These are phyloP conservation scores for Cavia porcellus DNA, from an alignment of 2,113 vertebrate genomes.

Conservation along the genomic window DNA sequence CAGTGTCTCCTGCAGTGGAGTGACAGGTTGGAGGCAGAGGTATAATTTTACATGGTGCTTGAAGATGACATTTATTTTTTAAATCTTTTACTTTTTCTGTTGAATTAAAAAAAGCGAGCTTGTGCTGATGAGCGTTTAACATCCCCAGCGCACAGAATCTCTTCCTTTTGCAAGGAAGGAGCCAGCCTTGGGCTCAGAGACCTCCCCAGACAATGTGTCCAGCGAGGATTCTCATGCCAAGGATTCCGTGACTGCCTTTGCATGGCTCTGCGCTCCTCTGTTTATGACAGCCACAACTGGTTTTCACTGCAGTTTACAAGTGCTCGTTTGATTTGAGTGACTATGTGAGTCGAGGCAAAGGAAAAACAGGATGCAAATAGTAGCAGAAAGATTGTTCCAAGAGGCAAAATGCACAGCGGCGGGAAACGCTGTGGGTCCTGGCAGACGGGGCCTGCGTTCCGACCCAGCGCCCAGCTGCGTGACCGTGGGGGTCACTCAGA, in stretches of 20 bases:
- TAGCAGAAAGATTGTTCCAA: background rate
- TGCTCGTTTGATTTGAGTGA: background rate
- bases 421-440: accelerated
- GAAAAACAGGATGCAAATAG: background rate
- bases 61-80: background rate
- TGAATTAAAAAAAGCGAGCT: background rate
- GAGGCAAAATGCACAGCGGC: background rate
- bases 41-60: background rate
- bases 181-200: background rate
- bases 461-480: background rate
- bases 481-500: background rate
- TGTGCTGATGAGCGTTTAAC: background rate
- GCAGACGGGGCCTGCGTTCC: background rate
- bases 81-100: background rate
- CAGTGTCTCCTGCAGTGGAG: background rate
- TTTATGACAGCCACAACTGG: background rate
- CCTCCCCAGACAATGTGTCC: background rate
- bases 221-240: background rate
- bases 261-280: background rate
- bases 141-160: background rate
- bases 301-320: background rate
- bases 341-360: background rate
- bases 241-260: background rate
- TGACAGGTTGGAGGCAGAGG: background rate
- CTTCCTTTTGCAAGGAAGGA: background rate